These are phyloP conservation scores for Daptonema setosum DNA, from an alignment of 2,888 invertebrate species.

Conservation along the genomic window DNA sequence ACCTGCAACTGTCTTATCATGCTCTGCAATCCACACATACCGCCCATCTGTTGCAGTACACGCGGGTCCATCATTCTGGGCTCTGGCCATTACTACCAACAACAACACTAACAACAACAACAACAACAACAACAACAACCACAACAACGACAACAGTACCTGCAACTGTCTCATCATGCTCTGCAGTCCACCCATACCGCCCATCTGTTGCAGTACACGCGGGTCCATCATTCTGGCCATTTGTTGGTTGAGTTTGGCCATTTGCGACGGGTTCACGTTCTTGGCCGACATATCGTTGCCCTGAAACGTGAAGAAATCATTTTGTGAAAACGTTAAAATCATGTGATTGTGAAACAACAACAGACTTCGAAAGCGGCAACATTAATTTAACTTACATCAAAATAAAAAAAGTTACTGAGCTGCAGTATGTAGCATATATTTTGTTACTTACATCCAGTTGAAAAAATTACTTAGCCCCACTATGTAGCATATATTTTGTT, in stretches of 20 bases:
- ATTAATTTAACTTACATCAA: not conserved
- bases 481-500: too few relatives aligned
- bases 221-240: constrained; percentile 99
- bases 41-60: constrained; percentile 75
- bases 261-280: constrained; percentile 91
- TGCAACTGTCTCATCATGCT: constrained; percentile 90
- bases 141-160: too few relatives aligned
- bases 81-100: too few relatives aligned
- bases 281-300: constrained; percentile 85
- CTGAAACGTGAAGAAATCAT: constrained; percentile 14
- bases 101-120: too few relatives aligned
- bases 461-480: too few relatives aligned
- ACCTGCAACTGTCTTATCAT: constrained; percentile 88
- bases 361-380: not conserved
- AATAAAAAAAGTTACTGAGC: not conserved
- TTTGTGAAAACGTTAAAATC: not conserved
- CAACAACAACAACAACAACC: too few relatives aligned
- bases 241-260: constrained; percentile 95
- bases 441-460: too few relatives aligned
- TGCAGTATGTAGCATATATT: too few relatives aligned
- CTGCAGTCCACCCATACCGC: constrained; percentile 49
- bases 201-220: constrained; percentile 77
- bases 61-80: constrained; percentile 99
- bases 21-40: constrained; percentile 53
- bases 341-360: not conserved